These are phyloP conservation scores for Ammodytes dubius DNA, from an alignment of 2,113 vertebrate genomes.

Conservation along the genomic window DNA sequence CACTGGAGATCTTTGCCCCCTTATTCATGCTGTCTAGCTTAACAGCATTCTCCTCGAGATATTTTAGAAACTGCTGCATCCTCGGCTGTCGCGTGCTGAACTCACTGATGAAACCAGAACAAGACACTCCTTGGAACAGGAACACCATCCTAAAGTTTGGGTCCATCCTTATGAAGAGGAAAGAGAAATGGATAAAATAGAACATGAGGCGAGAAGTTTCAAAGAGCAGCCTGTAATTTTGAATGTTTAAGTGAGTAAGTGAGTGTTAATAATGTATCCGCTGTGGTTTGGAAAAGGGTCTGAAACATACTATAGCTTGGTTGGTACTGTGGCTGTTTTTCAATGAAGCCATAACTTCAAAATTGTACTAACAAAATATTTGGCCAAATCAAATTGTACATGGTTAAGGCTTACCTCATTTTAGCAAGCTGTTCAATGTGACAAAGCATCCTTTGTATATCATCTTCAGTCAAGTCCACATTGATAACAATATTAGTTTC, in stretches of 20 bases:
- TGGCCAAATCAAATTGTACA: neutral
- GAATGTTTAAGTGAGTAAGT: too few relatives aligned
- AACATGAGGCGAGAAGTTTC: neutral
- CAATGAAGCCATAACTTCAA: too few relatives aligned
- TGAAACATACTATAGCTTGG: too few relatives aligned
- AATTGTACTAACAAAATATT: neutral
- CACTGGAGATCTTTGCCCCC: conserved; percentile 72
- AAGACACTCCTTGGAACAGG: conserved; percentile 40
- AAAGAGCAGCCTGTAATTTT: too few relatives aligned
- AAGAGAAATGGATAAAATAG: neutral
- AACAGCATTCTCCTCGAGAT: conserved; percentile 46
- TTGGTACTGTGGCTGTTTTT: too few relatives aligned
- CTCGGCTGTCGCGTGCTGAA: conserved; percentile 34
- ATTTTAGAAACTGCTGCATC: conserved; percentile 43
- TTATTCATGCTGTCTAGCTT: conserved; percentile 63
- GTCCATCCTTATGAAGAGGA: conserved; percentile 46
- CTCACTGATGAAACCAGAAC: conserved; percentile 31
- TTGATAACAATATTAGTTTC: conserved; percentile 21
- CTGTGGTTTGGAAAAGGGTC: too few relatives aligned
- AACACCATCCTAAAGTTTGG: conserved; percentile 49
- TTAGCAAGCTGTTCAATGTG: conserved; percentile 46
- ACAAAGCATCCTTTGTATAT: conserved; percentile 59
- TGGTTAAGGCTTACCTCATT: conserved; percentile 50
- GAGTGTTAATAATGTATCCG: too few relatives aligned
- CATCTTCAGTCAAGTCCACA: conserved; percentile 54